Evolutionary conservation across 2,888 invertebrate genomes (phyloP).

Genomic region (Clistopyga incitator): DNA sequence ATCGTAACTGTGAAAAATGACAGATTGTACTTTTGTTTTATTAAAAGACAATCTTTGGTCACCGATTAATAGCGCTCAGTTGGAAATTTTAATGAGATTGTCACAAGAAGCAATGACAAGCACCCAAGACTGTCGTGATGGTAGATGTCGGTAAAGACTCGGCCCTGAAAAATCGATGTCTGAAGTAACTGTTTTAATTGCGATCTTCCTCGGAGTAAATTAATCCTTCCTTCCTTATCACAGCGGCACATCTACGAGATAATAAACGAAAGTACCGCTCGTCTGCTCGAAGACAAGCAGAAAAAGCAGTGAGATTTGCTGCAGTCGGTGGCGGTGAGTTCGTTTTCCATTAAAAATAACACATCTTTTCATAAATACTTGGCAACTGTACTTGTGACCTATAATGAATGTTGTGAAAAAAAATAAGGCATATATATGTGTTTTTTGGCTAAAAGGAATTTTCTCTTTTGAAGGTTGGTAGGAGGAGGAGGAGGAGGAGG

Average conservation of each 20-base stretch:
- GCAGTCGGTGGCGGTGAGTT: neutral
- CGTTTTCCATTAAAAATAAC: no score
- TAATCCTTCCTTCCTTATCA: slow-evolving; percentile 17
- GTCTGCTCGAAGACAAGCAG: neutral
- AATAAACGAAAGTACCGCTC: neutral
- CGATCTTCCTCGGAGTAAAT: slow-evolving; percentile 5
- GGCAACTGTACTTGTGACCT: no score
- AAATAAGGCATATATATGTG: neutral
- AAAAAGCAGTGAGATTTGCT: neutral
- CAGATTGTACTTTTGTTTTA: no score
- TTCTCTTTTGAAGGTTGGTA: neutral
- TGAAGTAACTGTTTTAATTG: neutral
- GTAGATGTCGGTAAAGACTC: neutral
- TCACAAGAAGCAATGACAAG: neutral
- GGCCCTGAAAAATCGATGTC: neutral
- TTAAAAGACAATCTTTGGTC: no score
- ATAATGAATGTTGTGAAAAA: no score
- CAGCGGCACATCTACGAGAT: neutral
- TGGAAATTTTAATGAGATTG: neutral
- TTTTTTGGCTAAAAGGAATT: neutral
- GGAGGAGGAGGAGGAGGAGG: neutral
- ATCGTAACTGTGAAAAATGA: no score
- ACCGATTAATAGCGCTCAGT: neutral
- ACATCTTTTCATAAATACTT: no score
- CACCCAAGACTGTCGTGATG: neutral